phyloP scores from a whole-genome alignment of 1,140 invertebrate genomes.

The Heterodera carotae region DNA sequence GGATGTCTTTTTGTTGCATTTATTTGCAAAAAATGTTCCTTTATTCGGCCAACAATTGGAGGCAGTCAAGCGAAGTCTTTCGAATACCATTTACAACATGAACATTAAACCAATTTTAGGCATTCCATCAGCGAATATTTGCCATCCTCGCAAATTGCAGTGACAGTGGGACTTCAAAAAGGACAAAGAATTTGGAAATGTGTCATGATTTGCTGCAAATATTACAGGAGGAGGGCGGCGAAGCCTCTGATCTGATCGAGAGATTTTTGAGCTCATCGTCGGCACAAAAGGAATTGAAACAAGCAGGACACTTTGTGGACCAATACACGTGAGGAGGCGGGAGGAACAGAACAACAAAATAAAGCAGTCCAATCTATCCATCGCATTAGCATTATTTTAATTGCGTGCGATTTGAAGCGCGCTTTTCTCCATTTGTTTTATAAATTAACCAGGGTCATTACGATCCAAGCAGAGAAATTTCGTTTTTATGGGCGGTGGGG shows the following conservation, averaged over 20 bases:
- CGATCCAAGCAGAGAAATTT: too few relatives aligned
- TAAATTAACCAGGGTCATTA: too few relatives aligned
- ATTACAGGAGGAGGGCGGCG: conserved; percentile 6
- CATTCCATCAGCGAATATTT: conserved; percentile 28
- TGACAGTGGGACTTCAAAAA: neutral
- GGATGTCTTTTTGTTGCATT: conserved; percentile 30
- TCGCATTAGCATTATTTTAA: too few relatives aligned
- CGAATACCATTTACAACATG: neutral
- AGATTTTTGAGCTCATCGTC: conserved; percentile 16
- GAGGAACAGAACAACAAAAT: too few relatives aligned
- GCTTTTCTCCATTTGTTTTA: too few relatives aligned
- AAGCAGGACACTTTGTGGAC: conserved; percentile 1
- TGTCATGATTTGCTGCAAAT: conserved; percentile 15
- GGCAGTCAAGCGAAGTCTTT: conserved; percentile 25
- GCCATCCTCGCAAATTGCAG: neutral
- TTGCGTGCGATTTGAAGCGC: too few relatives aligned
- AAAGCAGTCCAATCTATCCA: too few relatives aligned
- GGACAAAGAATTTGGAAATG: neutral
- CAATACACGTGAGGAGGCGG: neutral
- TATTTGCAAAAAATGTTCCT: conserved; percentile 31
- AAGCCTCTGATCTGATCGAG: conserved; percentile 7
- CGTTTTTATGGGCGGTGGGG: neutral
- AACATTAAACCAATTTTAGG: neutral
- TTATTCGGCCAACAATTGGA: conserved; percentile 29
- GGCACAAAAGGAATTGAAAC: conserved; percentile 14